Conservation (phyloP, 2,113 vertebrate species). For the Semnornis frantzii region DNA sequence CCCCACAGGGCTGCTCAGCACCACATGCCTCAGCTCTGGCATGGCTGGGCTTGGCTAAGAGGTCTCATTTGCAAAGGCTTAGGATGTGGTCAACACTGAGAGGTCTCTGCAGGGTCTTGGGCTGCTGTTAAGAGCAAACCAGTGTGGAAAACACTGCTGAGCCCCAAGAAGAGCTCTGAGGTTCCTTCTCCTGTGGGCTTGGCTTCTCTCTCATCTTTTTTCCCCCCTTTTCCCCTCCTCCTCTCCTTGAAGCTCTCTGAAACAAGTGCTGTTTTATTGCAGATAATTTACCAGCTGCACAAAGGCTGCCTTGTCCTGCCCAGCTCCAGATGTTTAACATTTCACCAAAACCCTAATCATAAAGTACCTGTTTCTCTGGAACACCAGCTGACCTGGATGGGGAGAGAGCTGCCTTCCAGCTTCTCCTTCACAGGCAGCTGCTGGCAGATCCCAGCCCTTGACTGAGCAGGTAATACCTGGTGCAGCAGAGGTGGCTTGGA, state of each 20-base stretch:
- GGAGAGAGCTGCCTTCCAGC: neutral
- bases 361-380: conserved; percentile 49
- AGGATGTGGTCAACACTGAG: accelerated
- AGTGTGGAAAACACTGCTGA: neutral
- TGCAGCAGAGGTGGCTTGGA: neutral
- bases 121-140: neutral
- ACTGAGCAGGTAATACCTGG: neutral
- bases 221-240: neutral
- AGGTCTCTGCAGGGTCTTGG: neutral
- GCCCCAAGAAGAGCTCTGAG: neutral
- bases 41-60: neutral
- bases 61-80: neutral
- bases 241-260: neutral
- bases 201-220: neutral
- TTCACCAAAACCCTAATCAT: neutral
- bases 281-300: conserved; percentile 43
- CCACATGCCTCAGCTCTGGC: accelerated
- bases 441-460: neutral
- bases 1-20: neutral
- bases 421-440: neutral
- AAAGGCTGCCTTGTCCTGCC: conserved; percentile 69
- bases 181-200: neutral
- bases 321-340: conserved; percentile 75
- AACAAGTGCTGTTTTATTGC: conserved; percentile 47
- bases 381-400: conserved; percentile 25